A percentile compares a stretch with the other conserved stretches of the same genome.
phyloP scores from a whole-genome alignment of 2,113 vertebrate genomes.

The Fukomys damarensis region DNA sequence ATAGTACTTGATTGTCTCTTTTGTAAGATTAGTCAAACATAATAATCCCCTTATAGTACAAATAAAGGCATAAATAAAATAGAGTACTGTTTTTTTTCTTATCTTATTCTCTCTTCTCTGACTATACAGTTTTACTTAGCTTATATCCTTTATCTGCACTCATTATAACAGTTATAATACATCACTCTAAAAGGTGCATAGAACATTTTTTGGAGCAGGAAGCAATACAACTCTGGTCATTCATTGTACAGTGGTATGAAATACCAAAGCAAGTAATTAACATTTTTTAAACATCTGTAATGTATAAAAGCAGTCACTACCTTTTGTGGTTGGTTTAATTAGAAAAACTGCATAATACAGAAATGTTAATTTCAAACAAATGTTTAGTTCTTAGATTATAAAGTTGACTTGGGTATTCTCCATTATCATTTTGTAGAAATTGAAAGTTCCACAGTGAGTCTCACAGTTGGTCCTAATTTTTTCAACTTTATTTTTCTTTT shows the following conservation, averaged over 20 bases:
- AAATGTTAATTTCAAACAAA: not conserved
- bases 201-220: not conserved
- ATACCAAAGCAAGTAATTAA: constrained; percentile 7
- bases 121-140: not conserved
- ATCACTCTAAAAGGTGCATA: not conserved
- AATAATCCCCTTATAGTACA: not conserved
- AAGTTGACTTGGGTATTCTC: not conserved
- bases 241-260: not conserved
- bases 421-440: not conserved
- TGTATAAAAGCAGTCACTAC: not conserved
- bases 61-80: not conserved
- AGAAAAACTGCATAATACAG: not conserved
- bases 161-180: not conserved
- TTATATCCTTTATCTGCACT: not conserved
- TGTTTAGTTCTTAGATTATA: constrained; percentile 45
- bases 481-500: constrained; percentile 70
- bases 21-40: not conserved
- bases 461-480: not conserved
- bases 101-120: not conserved
- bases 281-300: not conserved
- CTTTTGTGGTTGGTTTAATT: not conserved
- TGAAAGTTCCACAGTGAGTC: not conserved
- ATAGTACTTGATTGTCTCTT: not conserved
- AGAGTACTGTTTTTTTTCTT: not conserved
- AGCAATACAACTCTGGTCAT: not conserved